Evolutionary conservation across 2,113 vertebrate genomes (phyloP).

Genomic region (Rhadina sibilatrix): DNA sequence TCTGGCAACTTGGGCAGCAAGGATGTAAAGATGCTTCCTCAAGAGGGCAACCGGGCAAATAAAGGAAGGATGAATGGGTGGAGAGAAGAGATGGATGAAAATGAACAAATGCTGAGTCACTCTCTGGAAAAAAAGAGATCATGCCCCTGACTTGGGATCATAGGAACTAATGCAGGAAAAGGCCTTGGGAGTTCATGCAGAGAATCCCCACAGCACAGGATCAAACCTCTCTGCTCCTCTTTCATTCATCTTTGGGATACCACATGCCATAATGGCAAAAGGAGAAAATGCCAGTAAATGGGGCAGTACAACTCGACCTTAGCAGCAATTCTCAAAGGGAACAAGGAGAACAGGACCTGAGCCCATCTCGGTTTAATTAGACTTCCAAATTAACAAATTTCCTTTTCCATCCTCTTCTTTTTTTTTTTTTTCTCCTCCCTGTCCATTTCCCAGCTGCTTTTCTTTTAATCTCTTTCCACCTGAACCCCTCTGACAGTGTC

Average conservation of each 20-base stretch:
- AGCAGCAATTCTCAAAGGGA: background rate
- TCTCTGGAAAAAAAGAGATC: background rate
- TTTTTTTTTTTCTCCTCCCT: fast-evolving
- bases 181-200: background rate
- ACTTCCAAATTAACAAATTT: background rate
- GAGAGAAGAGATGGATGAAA: background rate
- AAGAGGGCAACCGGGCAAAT: background rate
- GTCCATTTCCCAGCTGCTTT: background rate
- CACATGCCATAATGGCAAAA: background rate
- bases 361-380: background rate
- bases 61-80: background rate
- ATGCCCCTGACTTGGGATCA: background rate
- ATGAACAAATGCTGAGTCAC: background rate
- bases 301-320: background rate
- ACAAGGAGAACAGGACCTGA: background rate
- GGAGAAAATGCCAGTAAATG: background rate
- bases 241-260: background rate
- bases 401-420: background rate
- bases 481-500: background rate
- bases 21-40: background rate
- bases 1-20: background rate
- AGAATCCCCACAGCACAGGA: background rate
- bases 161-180: background rate
- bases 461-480: background rate
- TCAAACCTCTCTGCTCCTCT: background rate